Percentiles rank a stretch among this genome's conserved stretches.
phyloP scores from a whole-genome alignment of 2,888 invertebrate species.

The Diloba caeruleocephala region DNA sequence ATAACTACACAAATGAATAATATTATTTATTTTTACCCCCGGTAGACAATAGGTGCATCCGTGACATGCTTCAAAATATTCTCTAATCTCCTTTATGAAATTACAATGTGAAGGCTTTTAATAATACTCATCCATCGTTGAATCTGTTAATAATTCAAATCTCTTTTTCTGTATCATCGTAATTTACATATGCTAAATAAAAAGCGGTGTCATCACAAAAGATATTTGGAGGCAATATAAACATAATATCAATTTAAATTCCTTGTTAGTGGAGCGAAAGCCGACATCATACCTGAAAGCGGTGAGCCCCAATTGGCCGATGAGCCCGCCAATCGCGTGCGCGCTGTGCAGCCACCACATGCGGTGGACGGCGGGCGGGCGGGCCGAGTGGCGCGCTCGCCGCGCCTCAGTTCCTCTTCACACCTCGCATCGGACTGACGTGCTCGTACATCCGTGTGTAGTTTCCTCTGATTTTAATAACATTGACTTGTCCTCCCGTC shows the following conservation, averaged over 20 bases:
- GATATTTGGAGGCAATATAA: slow-evolving; percentile 89
- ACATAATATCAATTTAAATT: slow-evolving; percentile 90
- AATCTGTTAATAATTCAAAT: slow-evolving; percentile 86
- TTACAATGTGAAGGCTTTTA: slow-evolving; percentile 76
- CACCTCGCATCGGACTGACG: slow-evolving; percentile 82
- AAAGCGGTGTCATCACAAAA: slow-evolving; percentile 90
- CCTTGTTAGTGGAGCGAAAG: slow-evolving; percentile 89
- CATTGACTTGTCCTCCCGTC: slow-evolving; percentile 48
- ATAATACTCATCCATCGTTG: slow-evolving; percentile 82
- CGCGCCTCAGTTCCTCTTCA: slow-evolving; percentile 85
- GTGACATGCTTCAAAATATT: neutral
- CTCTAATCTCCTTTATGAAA: slow-evolving; percentile 64
- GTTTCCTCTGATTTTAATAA: slow-evolving; percentile 56
- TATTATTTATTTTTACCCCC: neutral
- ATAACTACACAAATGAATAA: no score
- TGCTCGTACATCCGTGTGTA: slow-evolving; percentile 70
- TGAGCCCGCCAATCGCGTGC: slow-evolving; percentile 68
- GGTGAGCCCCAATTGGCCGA: slow-evolving; percentile 70
- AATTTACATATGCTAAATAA: slow-evolving; percentile 89
- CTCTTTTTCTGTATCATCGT: slow-evolving; percentile 86
- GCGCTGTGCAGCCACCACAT: slow-evolving; percentile 55
- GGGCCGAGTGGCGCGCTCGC: slow-evolving; percentile 65
- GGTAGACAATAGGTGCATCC: neutral
- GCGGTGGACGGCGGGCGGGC: slow-evolving; percentile 65
- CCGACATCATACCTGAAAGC: slow-evolving; percentile 87